A percentile compares a stretch with the other conserved stretches of the same genome.
Evolutionary conservation across 2,113 vertebrate species (phyloP).

Genomic region (Ptilonorhynchus violaceus): DNA sequence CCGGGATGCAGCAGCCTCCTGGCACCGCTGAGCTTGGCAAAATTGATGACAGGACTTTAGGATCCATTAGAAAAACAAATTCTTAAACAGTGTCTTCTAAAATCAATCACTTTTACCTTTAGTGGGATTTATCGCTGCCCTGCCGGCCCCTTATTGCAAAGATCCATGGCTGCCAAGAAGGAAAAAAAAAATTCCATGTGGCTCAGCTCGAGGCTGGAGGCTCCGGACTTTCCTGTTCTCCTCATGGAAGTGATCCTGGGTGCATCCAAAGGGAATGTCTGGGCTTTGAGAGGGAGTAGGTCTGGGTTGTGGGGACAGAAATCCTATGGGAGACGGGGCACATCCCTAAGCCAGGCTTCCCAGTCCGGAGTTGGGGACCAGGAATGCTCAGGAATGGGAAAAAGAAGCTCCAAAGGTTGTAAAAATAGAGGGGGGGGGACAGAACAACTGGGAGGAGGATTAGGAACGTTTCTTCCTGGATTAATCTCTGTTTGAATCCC

Average conservation of each 20-base stretch:
- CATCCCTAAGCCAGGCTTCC: not conserved
- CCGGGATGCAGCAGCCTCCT: constrained; percentile 16
- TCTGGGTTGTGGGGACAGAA: not conserved
- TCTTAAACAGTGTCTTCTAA: constrained; percentile 68
- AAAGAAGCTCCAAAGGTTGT: not conserved
- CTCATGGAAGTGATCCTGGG: not conserved
- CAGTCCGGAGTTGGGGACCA: not conserved
- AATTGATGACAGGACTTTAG: constrained; percentile 65
- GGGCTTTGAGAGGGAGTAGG: not conserved
- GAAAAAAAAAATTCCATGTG: not conserved
- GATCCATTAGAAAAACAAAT: constrained; percentile 73
- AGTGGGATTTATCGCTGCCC: constrained; percentile 55
- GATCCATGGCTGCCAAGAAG: constrained; percentile 51
- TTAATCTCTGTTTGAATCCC: not conserved
- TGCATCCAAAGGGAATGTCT: not conserved
- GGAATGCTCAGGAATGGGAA: not conserved
- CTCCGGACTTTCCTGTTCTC: not conserved
- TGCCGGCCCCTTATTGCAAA: constrained; percentile 3
- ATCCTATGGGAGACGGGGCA: accelerated
- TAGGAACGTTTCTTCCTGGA: not conserved
- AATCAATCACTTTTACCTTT: constrained; percentile 70
- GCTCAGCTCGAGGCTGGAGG: not conserved
- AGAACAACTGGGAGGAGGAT: not conserved
- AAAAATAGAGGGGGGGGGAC: not conserved
- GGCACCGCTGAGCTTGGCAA: constrained; percentile 64